phyloP scores from a whole-genome alignment of 2,113 vertebrate genomes.

The Dolichotis patagonum region DNA sequence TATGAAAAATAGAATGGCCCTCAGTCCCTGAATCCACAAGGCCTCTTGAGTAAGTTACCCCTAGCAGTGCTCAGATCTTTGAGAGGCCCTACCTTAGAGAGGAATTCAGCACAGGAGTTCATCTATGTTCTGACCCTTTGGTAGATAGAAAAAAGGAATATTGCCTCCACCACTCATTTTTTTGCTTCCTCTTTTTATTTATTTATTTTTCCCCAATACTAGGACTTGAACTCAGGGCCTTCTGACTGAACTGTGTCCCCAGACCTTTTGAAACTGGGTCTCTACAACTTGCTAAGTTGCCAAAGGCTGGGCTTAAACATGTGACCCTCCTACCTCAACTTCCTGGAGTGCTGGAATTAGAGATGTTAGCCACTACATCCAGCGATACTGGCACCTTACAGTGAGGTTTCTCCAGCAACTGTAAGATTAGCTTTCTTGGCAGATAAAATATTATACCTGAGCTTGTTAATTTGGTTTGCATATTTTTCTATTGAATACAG shows the following conservation, averaged over 20 bases:
- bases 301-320: background rate
- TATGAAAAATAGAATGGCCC: background rate
- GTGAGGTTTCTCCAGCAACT: background rate
- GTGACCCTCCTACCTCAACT: background rate
- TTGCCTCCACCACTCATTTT: background rate
- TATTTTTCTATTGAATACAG: background rate
- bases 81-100: background rate
- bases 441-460: slow-evolving; percentile 2
- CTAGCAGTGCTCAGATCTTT: background rate
- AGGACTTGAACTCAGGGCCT: background rate
- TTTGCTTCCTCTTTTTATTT: background rate
- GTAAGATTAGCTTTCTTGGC: background rate
- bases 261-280: background rate
- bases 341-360: background rate
- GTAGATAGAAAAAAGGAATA: background rate
- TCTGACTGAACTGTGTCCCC: background rate
- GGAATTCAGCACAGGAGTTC: background rate
- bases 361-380: background rate
- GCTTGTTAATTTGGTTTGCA: background rate
- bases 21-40: background rate
- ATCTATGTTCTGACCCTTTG: background rate
- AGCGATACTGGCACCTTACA: background rate
- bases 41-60: background rate
- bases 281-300: background rate
- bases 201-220: background rate